phyloP scores from a whole-genome alignment of 2,888 invertebrate genomes.

The Phlogophora meticulosa region DNA sequence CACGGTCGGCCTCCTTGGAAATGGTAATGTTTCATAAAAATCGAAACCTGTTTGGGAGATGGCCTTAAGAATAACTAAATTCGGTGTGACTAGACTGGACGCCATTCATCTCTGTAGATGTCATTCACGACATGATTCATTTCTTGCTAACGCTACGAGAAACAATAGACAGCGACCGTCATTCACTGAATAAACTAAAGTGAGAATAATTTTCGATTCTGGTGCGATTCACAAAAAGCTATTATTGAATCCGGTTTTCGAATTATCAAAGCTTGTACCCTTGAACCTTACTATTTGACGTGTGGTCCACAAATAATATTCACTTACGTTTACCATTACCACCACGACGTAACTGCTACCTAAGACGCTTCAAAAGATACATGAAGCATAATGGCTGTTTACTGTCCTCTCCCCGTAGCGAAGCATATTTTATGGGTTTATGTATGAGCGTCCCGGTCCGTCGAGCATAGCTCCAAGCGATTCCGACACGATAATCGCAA shows the following conservation, averaged over 20 bases:
- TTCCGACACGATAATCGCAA: slow-evolving; percentile 82
- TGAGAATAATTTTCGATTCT: slow-evolving; percentile 44
- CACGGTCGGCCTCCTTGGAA: slow-evolving; percentile 83
- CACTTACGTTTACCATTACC: slow-evolving; percentile 47
- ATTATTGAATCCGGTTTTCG: slow-evolving; percentile 43
- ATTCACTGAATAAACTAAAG: slow-evolving; percentile 51
- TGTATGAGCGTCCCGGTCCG: slow-evolving; percentile 70
- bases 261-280: slow-evolving; percentile 23
- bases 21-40: slow-evolving; percentile 82
- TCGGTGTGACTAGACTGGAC: slow-evolving; percentile 82
- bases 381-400: slow-evolving; percentile 72
- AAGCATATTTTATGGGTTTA: slow-evolving; percentile 71
- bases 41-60: slow-evolving; percentile 81
- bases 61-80: slow-evolving; percentile 78
- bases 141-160: slow-evolving; percentile 60
- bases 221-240: slow-evolving; percentile 53
- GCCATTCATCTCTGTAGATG: slow-evolving; percentile 79
- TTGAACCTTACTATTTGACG: slow-evolving; percentile 28
- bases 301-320: slow-evolving; percentile 34
- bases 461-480: slow-evolving; percentile 75
- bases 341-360: slow-evolving; percentile 54
- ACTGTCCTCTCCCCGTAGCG: slow-evolving; percentile 73
- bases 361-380: slow-evolving; percentile 65
- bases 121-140: slow-evolving; percentile 80
- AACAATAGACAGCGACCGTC: slow-evolving; percentile 59